phyloP scores from a whole-genome alignment of 1,140 invertebrate genomes.

The Wasmannia auropunctata region DNA sequence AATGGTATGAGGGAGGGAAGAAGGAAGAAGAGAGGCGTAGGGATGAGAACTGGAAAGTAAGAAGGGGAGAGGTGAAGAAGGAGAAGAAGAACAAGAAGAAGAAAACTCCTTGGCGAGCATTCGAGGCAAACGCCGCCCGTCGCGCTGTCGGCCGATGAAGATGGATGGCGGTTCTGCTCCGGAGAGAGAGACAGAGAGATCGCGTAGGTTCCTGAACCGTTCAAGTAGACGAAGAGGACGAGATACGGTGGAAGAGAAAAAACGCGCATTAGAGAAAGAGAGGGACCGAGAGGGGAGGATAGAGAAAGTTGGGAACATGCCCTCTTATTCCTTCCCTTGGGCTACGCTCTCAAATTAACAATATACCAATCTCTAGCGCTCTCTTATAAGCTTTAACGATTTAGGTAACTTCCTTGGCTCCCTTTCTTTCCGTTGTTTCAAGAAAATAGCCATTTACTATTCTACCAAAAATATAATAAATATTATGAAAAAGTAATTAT shows the following conservation, averaged over 20 bases:
- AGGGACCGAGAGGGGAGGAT: conserved; percentile 67
- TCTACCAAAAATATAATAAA: conserved; percentile 1
- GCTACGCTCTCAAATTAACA: conserved; percentile 85
- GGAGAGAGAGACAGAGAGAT: conserved; percentile 67
- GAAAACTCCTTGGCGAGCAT: conserved; percentile 84
- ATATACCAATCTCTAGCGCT: conserved; percentile 83
- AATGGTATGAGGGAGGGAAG: conserved; percentile 69
- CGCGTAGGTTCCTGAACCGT: conserved; percentile 68
- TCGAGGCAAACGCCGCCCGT: conserved; percentile 86
- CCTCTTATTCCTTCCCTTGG: conserved; percentile 76
- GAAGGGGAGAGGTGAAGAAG: conserved; percentile 51
- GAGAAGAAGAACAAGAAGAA: conserved; percentile 78
- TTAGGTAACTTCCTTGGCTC: conserved; percentile 71
- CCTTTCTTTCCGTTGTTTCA: not conserved
- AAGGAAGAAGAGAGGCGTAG: conserved; percentile 46
- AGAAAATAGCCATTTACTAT: conserved; percentile 27
- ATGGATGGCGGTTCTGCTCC: conserved; percentile 83
- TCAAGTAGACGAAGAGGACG: conserved; percentile 59
- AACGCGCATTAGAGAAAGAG: conserved; percentile 68
- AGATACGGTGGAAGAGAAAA: conserved; percentile 55
- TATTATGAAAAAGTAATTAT: not conserved
- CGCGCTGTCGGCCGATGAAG: conserved; percentile 86
- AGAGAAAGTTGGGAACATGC: conserved; percentile 80
- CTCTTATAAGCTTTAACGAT: conserved; percentile 80
- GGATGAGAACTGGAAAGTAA: conserved; percentile 65